Percentiles rank a stretch among this genome's conserved stretches.
Conservation (phyloP, 2,888 invertebrate species). For the Mesochorus sp. region DNA sequence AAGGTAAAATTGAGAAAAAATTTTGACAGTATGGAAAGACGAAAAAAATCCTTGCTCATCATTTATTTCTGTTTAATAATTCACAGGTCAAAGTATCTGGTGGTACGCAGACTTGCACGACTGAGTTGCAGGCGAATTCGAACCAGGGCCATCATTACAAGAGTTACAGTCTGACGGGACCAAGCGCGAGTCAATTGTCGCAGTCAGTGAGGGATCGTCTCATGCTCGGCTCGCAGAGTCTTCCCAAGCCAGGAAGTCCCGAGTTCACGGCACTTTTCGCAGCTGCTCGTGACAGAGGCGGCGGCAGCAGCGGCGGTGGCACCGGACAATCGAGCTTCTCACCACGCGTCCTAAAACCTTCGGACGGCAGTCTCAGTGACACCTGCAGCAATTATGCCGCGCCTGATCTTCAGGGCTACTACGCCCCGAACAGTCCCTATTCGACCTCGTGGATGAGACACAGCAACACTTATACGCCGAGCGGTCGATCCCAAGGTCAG, state of each 20-base stretch:
- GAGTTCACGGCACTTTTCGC: constrained; percentile 86
- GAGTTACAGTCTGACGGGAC: constrained; percentile 92
- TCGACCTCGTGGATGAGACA: constrained; percentile 91
- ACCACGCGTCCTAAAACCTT: constrained; percentile 79
- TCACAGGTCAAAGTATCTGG: constrained; percentile 90
- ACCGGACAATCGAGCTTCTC: constrained; percentile 77
- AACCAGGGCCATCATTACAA: constrained; percentile 88
- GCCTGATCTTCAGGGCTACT: constrained; percentile 82
- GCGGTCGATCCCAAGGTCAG: constrained; percentile 78
- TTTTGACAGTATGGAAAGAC: not conserved
- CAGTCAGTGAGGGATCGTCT: constrained; percentile 93
- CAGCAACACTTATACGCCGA: constrained; percentile 84
- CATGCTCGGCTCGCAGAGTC: constrained; percentile 92
- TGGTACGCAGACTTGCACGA: constrained; percentile 93
- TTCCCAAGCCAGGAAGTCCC: constrained; percentile 90
- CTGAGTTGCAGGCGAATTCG: constrained; percentile 86
- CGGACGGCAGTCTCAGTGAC: constrained; percentile 92
- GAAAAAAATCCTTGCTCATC: not conserved
- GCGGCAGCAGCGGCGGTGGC: constrained; percentile 70
- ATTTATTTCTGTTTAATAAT: constrained; percentile 28
- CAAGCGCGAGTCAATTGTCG: constrained; percentile 92
- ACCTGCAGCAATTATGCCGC: constrained; percentile 91
- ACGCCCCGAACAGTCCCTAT: constrained; percentile 86
- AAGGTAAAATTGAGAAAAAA: no score
- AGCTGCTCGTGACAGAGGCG: constrained; percentile 78